Base-by-base conservation (phyloP, 2,888 invertebrate species). In the Drosophila pegasa region DNA sequence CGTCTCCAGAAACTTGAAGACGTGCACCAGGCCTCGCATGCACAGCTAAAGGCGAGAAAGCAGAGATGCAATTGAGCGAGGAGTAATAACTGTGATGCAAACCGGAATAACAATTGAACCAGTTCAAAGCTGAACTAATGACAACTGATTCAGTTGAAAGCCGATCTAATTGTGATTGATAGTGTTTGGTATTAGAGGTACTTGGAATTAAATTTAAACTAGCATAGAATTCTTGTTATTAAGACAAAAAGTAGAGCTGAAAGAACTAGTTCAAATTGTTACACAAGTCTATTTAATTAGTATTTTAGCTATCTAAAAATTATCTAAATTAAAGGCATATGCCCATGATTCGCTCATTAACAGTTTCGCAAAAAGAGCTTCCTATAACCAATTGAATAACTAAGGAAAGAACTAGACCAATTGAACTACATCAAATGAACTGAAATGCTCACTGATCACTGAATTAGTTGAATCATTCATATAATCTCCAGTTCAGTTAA, bases 1-100 rank as follows among this genome's bases (percentile, higher is more conserved):
- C 89, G 96, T 96, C 92, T 98, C 98, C 80, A 98, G 94, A 93
- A 96, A 98, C 92, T 98, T 98, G 94, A 98, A 98, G 87, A 98
- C 97, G 93, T 98, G 98, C 90, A 97, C 97, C 90, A 97, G 95
- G 83, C 98, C 98, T 92, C 98, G 95, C 93, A 96, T 96, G 93
- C 98, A 98, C 10, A 91, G 90, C 91, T 91, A 22, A 16, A 60
- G 58, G 45, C 7, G 33, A 1, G 20, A 6, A 22, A 50, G 10
- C 33, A 35, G 10, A 35, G 6, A 16, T 50, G 22, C 10, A 10
- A n/a, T 25, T 35, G 16, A 35, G 9, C 31, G 3, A 6, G 8
- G 16, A 14, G 20, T 50, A 50, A n/a, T 14, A 20, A 33, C 48
- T 4, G 12, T 3, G 18, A 7, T 31, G 8, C 18, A n/a, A 33